Evolutionary conservation across 2,888 invertebrate genomes (phyloP).

Genomic region (Caenorhabditis uteleia): DNA sequence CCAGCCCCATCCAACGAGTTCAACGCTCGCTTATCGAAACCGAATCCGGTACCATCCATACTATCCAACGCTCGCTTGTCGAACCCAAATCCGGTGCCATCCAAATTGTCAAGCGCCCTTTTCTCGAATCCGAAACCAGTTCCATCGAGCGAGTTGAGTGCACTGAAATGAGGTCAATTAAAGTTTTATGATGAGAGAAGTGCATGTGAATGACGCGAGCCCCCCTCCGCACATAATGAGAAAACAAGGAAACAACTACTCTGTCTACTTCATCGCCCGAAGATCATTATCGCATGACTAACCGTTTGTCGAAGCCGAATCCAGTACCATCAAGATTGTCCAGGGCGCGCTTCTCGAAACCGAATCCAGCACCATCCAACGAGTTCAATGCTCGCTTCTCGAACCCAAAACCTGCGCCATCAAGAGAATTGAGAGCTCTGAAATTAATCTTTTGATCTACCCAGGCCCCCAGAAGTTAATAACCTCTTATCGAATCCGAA

Average conservation of each 20-base stretch:
- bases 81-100: conserved; percentile 34
- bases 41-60: conserved; percentile 44
- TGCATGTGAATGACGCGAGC: no score
- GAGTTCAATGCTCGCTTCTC: conserved; percentile 1
- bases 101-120: conserved; percentile 39
- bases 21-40: conserved; percentile 36
- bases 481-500: conserved; percentile 46
- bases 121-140: conserved; percentile 51
- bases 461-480: neutral
- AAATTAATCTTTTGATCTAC: neutral
- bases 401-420: conserved; percentile 46
- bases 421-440: conserved; percentile 45
- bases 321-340: conserved; percentile 38
- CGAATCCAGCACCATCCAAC: conserved; percentile 48
- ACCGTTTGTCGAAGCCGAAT: conserved; percentile 34
- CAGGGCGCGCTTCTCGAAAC: conserved; percentile 51
- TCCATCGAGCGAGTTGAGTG: conserved; percentile 38
- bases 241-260: no score
- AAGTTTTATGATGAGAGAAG: no score
- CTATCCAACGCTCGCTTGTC: conserved; percentile 46
- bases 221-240: no score
- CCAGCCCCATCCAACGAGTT: conserved; percentile 42
- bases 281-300: neutral
- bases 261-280: neutral
- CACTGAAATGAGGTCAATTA: conserved; percentile 8